Evolutionary conservation across 2,888 invertebrate species (phyloP).

Genomic region (Barypeithes pellucidus): DNA sequence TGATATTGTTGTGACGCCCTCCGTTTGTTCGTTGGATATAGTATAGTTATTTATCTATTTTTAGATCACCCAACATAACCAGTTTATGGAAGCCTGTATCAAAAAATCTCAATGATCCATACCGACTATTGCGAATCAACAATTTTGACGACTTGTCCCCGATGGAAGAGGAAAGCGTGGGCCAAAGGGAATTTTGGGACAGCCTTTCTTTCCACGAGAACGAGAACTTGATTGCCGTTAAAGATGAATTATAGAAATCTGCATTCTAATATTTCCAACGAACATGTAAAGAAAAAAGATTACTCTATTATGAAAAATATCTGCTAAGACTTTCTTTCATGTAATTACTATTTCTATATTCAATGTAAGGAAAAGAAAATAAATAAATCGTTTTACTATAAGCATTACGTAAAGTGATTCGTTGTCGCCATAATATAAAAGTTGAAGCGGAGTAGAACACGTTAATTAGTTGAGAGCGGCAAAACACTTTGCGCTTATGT

Average conservation of each 20-base stretch:
- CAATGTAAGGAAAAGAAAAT: no score
- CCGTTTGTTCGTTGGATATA: no score
- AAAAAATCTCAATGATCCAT: slow-evolving; percentile 52
- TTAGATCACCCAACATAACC: slow-evolving; percentile 54
- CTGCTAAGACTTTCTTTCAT: no score
- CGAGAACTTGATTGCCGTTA: slow-evolving; percentile 67
- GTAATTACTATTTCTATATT: no score
- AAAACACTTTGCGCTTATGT: no score
- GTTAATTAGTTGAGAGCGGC: no score
- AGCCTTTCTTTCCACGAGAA: slow-evolving; percentile 76
- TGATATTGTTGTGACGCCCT: background rate
- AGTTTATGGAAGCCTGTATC: slow-evolving; percentile 55
- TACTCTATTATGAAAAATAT: no score
- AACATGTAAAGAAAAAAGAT: no score
- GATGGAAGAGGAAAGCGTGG: slow-evolving; percentile 72
- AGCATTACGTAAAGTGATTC: no score
- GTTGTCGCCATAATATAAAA: no score
- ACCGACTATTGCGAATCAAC: slow-evolving; percentile 52
- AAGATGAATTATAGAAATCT: slow-evolving; percentile 56
- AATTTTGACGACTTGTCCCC: slow-evolving; percentile 44
- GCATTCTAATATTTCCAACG: background rate
- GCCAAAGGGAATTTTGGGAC: slow-evolving; percentile 77
- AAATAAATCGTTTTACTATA: no score
- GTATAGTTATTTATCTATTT: slow-evolving; percentile 27
- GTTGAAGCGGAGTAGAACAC: no score